Evolutionary conservation across 1,140 invertebrate genomes (phyloP).

Genomic region (Heliconius melpomene): DNA sequence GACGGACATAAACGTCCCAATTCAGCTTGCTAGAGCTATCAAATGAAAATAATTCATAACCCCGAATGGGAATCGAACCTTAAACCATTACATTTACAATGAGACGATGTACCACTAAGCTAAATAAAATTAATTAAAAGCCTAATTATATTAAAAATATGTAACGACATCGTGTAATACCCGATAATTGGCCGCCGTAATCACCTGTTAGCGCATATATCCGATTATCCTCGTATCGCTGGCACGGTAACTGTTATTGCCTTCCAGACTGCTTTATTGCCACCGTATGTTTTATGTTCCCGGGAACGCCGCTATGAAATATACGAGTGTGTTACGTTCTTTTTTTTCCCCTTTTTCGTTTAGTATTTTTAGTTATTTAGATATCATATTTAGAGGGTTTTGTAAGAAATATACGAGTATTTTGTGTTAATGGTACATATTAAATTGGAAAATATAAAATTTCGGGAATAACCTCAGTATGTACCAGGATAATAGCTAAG

Average conservation of each 20-base stretch:
- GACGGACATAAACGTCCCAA: too few species aligned
- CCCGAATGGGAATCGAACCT: too few species aligned
- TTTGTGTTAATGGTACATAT: neutral
- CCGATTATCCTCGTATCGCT: conserved; percentile 43
- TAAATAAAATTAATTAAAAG: neutral
- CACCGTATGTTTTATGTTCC: conserved; percentile 31
- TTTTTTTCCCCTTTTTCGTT: neutral
- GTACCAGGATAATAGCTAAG: too few species aligned
- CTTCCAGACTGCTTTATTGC: conserved; percentile 34
- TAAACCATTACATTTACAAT: too few species aligned
- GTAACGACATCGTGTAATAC: conserved; percentile 18
- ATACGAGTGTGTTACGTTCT: conserved; percentile 3
- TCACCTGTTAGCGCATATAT: conserved; percentile 52
- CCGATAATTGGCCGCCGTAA: conserved; percentile 55
- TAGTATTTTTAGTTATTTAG: neutral
- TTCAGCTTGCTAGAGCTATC: too few species aligned
- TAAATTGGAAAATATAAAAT: too few species aligned
- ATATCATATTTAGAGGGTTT: neutral
- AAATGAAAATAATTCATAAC: too few species aligned
- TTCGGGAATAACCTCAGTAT: too few species aligned
- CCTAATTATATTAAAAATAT: conserved; percentile 7
- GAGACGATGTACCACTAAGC: too few species aligned
- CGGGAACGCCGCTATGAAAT: conserved; percentile 21
- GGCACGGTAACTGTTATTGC: conserved; percentile 53
- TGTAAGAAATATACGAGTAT: neutral